Base-by-base conservation (phyloP, 2,888 invertebrate species). In the Prenolepis imparis region DNA sequence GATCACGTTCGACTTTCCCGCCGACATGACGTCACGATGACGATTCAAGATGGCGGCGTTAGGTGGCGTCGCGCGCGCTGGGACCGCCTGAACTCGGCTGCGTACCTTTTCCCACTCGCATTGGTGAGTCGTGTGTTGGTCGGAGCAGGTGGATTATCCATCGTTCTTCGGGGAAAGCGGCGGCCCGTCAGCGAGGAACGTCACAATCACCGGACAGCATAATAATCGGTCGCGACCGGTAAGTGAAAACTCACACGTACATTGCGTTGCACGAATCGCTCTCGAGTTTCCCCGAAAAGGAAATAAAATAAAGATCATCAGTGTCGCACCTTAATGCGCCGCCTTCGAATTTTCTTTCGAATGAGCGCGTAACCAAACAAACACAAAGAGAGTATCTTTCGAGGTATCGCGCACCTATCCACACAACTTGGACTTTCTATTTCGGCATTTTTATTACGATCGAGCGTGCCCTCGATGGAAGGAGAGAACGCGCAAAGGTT, bases 141-240 rank as follows among this genome's bases (percentile, higher is more conserved):
- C 83, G 85, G 90, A 90, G 89, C 91, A 91, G 91, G 92, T 92
- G 92, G 89, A 90, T 90, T 88, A 85, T 36, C 36, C 5, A 5
- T 36, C 83, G 82, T 88, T 81, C 85, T 59, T 80, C 85, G 89
- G 89, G 90, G 89, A 92, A 91, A 92, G 89, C 89, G 82, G 68
- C 85, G 77, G 83, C 77, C 80, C 59, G 82, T 70, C 83, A 12
- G 52, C 67, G 84, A 77, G 73, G 84, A 90, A 91, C 90, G 85
- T 89, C 90, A 52, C 52, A 86, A 82, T 87, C 85, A 81, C 39
- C 84, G 73, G 59, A 74, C 68, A 74, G 57, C 48, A 63, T 41
- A 66, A 77, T 64, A 77, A 83, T 84, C 82, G 78, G 59, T 78
- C 72, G 61, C 61, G 64, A 84, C 77, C 83, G 90, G 90, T 90